A percentile compares a stretch with the other conserved stretches of the same genome.
Conservation (phyloP, 1,140 invertebrate species). For the Bombus breviceps region DNA sequence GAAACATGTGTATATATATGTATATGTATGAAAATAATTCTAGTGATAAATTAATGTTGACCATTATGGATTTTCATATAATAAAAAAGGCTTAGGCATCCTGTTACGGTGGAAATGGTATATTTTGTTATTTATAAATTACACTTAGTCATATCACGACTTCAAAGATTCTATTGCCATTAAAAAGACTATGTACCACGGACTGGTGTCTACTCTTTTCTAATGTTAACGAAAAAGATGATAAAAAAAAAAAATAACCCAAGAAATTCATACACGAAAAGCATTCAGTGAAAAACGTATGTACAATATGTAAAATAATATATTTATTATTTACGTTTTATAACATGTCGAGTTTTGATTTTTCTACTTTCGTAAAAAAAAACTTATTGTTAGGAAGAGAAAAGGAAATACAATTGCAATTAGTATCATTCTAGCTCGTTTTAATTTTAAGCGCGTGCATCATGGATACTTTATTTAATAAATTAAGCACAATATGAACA, state of each 20-base stretch:
- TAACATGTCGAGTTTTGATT: conserved; percentile 17
- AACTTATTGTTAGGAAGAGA: neutral
- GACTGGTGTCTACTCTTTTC: conserved; percentile 62
- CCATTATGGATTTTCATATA: conserved; percentile 57
- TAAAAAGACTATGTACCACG: conserved; percentile 62
- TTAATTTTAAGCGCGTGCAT: neutral
- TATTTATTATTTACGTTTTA: conserved; percentile 25
- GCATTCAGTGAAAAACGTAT: conserved; percentile 13
- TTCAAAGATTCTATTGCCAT: conserved; percentile 71
- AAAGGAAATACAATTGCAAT: neutral
- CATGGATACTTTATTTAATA: conserved; percentile 40
- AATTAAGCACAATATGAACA: conserved; percentile 13
- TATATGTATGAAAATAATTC: conserved; percentile 68
- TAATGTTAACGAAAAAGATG: neutral
- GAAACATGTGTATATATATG: conserved; percentile 63
- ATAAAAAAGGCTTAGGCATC: conserved; percentile 61
- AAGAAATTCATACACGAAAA: conserved; percentile 48
- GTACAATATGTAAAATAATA: conserved; percentile 19
- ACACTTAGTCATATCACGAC: conserved; percentile 66
- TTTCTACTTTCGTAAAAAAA: conserved; percentile 24
- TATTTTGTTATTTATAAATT: conserved; percentile 75
- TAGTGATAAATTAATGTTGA: conserved; percentile 60
- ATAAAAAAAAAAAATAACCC: conserved; percentile 23
- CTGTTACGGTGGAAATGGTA: conserved; percentile 69
- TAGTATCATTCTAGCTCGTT: neutral